Conservation (phyloP, 2,113 vertebrate species). For the Donacobius atricapilla region DNA sequence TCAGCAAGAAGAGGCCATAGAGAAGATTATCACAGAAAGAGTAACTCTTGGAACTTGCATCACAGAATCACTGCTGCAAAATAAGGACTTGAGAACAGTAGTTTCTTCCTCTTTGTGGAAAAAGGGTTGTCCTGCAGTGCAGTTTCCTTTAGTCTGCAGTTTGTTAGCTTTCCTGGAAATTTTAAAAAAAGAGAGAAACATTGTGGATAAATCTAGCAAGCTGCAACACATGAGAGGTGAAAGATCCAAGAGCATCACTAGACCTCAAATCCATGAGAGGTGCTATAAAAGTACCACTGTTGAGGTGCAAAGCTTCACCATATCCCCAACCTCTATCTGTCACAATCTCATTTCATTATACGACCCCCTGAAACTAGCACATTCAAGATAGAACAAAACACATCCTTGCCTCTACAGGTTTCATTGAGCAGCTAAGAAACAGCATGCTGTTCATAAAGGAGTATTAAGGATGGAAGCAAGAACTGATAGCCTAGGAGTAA, state of each 20-base stretch:
- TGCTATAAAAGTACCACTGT: neutral
- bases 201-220: neutral
- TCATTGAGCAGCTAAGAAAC: neutral
- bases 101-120: neutral
- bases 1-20: conserved; percentile 82
- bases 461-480: neutral
- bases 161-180: neutral
- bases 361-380: neutral
- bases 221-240: neutral
- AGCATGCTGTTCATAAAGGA: neutral
- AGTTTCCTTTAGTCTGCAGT: neutral
- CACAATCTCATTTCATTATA: neutral
- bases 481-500: neutral
- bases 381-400: neutral
- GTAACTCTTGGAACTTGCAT: conserved; percentile 46
- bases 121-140: neutral
- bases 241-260: neutral
- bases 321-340: neutral
- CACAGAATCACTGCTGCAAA: neutral
- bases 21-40: conserved; percentile 76
- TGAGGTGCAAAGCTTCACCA: neutral
- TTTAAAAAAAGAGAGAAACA: neutral
- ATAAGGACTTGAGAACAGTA: neutral
- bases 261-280: neutral
- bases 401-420: neutral